phyloP scores from a whole-genome alignment of 2,888 invertebrate genomes.

The Drosophila mimica region DNA sequence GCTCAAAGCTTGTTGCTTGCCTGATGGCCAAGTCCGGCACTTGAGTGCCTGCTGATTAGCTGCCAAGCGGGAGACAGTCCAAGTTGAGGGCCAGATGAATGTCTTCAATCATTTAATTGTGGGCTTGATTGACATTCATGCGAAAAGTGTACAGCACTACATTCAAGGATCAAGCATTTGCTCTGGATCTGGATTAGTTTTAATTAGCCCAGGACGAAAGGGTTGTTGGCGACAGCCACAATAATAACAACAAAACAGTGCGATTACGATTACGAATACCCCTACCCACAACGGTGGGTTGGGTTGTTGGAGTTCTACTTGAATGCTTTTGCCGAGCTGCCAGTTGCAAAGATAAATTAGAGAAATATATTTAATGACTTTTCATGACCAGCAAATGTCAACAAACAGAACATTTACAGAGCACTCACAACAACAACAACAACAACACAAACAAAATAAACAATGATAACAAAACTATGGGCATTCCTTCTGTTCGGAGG shows the following conservation, averaged over 20 bases:
- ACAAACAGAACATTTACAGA: constrained; percentile 72
- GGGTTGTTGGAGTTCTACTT: constrained; percentile 35
- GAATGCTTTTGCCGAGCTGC: constrained; percentile 69
- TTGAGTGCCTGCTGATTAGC: constrained; percentile 46
- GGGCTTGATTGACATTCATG: constrained; percentile 71
- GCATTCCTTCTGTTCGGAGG: constrained; percentile 20
- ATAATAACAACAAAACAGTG: neutral
- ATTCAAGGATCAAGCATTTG: constrained; percentile 35
- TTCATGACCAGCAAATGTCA: constrained; percentile 79
- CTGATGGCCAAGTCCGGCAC: constrained; percentile 12
- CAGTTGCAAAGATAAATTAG: constrained; percentile 71
- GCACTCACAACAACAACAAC: constrained; percentile 54
- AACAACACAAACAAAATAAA: constrained; percentile 26
- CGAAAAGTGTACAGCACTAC: constrained; percentile 64
- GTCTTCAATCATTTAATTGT: constrained; percentile 80
- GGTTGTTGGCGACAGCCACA: constrained; percentile 38
- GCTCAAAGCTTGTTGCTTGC: constrained; percentile 47
- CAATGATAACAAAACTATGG: constrained; percentile 59
- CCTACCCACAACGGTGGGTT: neutral
- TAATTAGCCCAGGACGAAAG: constrained; percentile 70
- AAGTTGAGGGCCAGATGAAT: constrained; percentile 28
- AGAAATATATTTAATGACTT: constrained; percentile 77
- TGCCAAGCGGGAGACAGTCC: constrained; percentile 24
- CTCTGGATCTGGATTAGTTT: constrained; percentile 71
- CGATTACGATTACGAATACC: constrained; percentile 10